Evolutionary conservation across 2,797 vertebrate genomes (phyloP), one percentile per base, ranked within the genome.

Genomic region (Cuniculus paca): DNA sequence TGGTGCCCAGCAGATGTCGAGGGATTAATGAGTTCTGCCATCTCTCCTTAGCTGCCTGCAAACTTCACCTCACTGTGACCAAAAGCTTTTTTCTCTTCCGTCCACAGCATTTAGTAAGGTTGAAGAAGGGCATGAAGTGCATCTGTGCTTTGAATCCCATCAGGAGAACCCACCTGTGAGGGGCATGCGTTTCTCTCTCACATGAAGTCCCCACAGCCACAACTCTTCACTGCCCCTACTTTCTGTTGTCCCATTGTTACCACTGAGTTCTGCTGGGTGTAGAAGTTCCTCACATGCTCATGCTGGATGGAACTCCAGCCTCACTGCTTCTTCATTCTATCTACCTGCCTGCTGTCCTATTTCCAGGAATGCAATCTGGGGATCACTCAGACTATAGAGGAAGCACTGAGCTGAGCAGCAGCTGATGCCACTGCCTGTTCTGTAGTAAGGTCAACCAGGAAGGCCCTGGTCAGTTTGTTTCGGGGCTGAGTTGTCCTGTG

Each of bases 351-450:
- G n/a, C n/a, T 60, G 54, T 80, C 26, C 70, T 1, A 0, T 58
- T 88, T 52, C 70, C 63, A 45, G 94, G 63, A 94, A 91, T 34
- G n/a, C 70, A 88, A 88, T 12, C 31, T 10, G 85, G 52, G 61
- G 39, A 17, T 84, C 90, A 83, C 78, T 94, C 92, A 70, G 63
- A 19, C 36, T 20, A 7, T 42, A 86, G 4, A 68, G 91, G 89
- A 94, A 88, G 84, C 75, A 54, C 84, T 90, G 93, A 95, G 81
- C 39, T 56, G 20, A 63, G 61, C 1, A 19, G 68, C 54, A n/a
- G 50, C 87, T 45, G 39, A 84, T 54, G 19, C 54, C 34, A 8
- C 24, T 54, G 1, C 70, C 26, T 48, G 17, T 63, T 89, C 39
- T 70, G 48, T 12, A 36, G 42, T 93, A 72, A 97, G 90, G 45